phyloP scores from a whole-genome alignment of 1,140 invertebrate genomes.

The Bombus huntii region DNA sequence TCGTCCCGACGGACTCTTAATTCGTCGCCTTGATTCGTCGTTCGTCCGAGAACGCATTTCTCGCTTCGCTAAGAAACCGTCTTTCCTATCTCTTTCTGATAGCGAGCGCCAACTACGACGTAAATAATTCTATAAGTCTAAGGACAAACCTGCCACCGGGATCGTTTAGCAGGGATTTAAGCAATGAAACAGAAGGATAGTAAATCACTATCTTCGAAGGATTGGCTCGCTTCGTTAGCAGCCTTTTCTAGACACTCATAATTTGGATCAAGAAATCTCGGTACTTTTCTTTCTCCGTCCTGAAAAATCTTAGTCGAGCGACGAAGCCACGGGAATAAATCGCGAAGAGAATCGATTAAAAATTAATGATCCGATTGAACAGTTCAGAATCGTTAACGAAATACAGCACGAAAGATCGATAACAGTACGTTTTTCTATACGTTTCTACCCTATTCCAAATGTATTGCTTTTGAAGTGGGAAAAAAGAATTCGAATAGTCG shows the following conservation, averaged over 20 bases:
- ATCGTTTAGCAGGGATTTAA: slow-evolving; percentile 12
- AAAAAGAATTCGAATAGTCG: background rate
- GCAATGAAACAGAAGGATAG: slow-evolving; percentile 39
- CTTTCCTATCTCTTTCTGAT: slow-evolving; percentile 12
- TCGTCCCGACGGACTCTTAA: slow-evolving; percentile 68
- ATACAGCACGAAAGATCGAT: background rate
- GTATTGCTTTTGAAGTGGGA: background rate
- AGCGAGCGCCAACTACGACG: slow-evolving; percentile 39
- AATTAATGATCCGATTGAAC: background rate
- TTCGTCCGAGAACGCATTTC: slow-evolving; percentile 45
- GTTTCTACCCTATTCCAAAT: background rate
- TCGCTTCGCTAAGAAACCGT: slow-evolving; percentile 35
- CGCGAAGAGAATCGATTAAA: background rate
- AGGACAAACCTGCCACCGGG: background rate
- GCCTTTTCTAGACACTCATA: background rate
- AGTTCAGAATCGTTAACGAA: background rate
- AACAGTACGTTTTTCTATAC: background rate
- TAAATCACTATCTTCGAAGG: slow-evolving; percentile 18
- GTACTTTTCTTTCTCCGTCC: background rate
- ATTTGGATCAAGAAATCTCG: background rate
- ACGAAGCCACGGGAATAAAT: background rate
- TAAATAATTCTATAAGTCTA: slow-evolving; percentile 62
- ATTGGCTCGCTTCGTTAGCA: slow-evolving; percentile 17
- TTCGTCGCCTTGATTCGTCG: slow-evolving; percentile 63
- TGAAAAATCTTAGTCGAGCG: background rate